A percentile compares a stretch with the other conserved stretches of the same genome.
phyloP scores from a whole-genome alignment of 2,888 invertebrate genomes.

The Cephalotes varians region DNA sequence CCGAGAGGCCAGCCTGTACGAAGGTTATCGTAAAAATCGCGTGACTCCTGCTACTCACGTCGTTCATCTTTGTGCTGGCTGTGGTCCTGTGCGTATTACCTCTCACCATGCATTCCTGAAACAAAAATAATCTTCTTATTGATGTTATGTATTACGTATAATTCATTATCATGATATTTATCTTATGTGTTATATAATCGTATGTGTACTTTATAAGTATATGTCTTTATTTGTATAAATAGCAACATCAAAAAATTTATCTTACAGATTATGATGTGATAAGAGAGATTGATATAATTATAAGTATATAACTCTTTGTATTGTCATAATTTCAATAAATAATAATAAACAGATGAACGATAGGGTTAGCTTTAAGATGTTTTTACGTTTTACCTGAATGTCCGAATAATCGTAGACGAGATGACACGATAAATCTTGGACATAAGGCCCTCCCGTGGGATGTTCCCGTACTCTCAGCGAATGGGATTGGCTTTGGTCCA shows the following conservation, averaged over 20 bases:
- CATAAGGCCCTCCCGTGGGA: conserved; percentile 93
- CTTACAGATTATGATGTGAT: not conserved
- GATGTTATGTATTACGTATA: not conserved
- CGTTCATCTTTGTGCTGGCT: conserved; percentile 96
- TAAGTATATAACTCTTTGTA: not conserved
- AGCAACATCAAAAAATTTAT: not conserved
- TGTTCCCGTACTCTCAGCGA: conserved; percentile 93
- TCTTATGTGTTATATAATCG: not conserved
- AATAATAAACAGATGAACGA: not conserved
- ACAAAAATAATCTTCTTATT: conserved; percentile 42
- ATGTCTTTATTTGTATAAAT: not conserved
- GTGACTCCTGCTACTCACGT: conserved; percentile 96
- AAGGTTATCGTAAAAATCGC: conserved; percentile 96
- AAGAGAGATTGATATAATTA: not conserved
- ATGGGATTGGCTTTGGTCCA: conserved; percentile 88
- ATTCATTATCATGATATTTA: not conserved
- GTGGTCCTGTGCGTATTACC: conserved; percentile 95
- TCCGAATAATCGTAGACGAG: conserved; percentile 95
- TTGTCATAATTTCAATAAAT: not conserved
- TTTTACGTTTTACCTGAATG: conserved; percentile 91
- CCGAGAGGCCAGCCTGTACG: conserved; percentile 93
- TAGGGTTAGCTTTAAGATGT: too few species aligned
- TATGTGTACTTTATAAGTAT: not conserved
- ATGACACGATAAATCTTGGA: conserved; percentile 94
- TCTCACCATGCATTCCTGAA: conserved; percentile 91